Percentiles rank a stretch among this genome's conserved stretches.
These are phyloP conservation scores for Monopterus albus DNA, from an alignment of 2,113 vertebrate genomes.

Conservation along the genomic window DNA sequence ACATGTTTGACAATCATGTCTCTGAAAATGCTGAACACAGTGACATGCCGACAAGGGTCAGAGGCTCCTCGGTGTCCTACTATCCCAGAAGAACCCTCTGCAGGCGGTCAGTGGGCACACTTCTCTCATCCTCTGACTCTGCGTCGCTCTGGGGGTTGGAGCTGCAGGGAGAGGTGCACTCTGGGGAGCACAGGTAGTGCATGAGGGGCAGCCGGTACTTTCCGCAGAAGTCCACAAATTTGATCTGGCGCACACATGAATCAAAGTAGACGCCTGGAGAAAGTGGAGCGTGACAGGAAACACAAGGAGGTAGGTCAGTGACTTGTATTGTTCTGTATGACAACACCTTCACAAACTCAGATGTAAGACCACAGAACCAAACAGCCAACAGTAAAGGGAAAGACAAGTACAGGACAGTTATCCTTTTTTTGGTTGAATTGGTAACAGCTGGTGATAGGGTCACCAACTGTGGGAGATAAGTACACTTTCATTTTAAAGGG, in stretches of 20 bases:
- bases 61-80: slow-evolving; percentile 5
- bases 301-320: neutral
- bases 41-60: neutral
- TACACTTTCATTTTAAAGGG: too few relatives aligned
- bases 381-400: neutral
- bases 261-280: slow-evolving; percentile 96
- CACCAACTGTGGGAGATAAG: too few relatives aligned
- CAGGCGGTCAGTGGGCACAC: slow-evolving; percentile 90
- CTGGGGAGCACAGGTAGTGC: slow-evolving; percentile 99
- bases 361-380: neutral
- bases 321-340: slow-evolving; percentile 6
- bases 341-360: neutral
- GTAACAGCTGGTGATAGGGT: too few relatives aligned
- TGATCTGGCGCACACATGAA: slow-evolving; percentile 97
- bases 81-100: slow-evolving; percentile 97
- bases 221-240: slow-evolving; percentile 99
- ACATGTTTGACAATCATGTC: slow-evolving; percentile 4
- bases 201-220: slow-evolving; percentile 98
- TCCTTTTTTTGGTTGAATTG: too few relatives aligned
- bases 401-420: neutral
- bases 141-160: slow-evolving; percentile 96
- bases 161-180: slow-evolving; percentile 95
- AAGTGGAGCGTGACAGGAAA: neutral
- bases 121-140: slow-evolving; percentile 93
- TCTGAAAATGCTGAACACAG: neutral